Evolutionary conservation across 2,797 vertebrate genomes (phyloP).

Genomic region (Gymnopithys bicolor): DNA sequence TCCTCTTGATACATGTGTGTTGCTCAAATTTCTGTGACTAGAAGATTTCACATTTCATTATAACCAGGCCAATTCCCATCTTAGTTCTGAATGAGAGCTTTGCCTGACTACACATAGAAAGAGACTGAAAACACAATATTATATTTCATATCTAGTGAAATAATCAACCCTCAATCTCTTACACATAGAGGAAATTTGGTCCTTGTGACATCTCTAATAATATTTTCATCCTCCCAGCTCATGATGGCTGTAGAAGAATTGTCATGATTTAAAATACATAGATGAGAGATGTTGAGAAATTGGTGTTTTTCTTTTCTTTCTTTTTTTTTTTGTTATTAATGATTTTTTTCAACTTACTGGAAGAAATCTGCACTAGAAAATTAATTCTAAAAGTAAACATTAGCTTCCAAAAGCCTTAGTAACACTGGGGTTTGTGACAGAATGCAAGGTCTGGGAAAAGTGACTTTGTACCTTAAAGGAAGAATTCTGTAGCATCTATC

Average conservation of each 20-base stretch:
- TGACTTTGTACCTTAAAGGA: not conserved
- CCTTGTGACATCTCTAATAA: not conserved
- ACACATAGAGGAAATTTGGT: not conserved
- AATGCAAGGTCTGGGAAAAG: not conserved
- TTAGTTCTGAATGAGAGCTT: not conserved
- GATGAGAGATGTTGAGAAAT: not conserved
- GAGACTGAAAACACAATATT: not conserved
- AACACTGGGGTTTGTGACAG: not conserved
- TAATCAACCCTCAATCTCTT: not conserved
- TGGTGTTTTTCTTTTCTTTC: not conserved
- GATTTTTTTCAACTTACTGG: not conserved
- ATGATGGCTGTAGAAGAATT: not conserved
- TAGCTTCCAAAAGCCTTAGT: not conserved
- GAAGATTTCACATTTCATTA: not conserved
- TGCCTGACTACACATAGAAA: not conserved
- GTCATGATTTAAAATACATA: not conserved
- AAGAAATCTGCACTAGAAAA: not conserved
- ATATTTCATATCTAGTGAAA: not conserved
- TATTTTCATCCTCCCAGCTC: not conserved
- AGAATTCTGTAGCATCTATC: not conserved
- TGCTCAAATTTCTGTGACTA: not conserved
- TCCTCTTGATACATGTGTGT: fast-evolving
- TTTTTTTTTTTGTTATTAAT: not conserved
- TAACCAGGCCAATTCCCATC: not conserved
- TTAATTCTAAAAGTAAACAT: not conserved